phyloP scores from a whole-genome alignment of 2,888 invertebrate species.

The Terebella lapidaria region DNA sequence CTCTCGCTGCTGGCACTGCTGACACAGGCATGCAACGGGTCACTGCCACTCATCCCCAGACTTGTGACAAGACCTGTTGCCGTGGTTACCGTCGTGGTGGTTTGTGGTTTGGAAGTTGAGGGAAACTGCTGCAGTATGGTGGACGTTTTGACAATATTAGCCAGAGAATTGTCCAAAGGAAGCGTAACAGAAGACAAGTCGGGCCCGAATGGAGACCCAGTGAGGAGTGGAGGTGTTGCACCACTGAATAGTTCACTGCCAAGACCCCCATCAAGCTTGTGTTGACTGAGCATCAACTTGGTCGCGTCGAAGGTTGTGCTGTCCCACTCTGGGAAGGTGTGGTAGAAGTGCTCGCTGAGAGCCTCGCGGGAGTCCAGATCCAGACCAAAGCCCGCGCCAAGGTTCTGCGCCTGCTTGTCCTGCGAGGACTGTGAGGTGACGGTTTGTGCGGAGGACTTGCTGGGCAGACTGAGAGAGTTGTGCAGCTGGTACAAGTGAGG shows the following conservation, averaged over 20 bases:
- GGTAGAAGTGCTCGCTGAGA: conserved; percentile 41
- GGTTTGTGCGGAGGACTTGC: not conserved
- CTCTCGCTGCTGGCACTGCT: not conserved
- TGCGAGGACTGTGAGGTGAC: conserved; percentile 12
- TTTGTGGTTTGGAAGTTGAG: not conserved
- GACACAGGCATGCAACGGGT: not conserved
- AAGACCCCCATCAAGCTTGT: conserved; percentile 26
- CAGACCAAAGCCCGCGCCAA: conserved; percentile 25
- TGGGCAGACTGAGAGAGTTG: conserved; percentile 18
- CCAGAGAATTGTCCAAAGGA: not conserved
- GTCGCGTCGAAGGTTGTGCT: conserved; percentile 36
- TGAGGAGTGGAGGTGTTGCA: conserved; percentile 31
- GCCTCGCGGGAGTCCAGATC: conserved; percentile 44
- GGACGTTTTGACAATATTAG: not conserved
- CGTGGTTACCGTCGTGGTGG: not conserved
- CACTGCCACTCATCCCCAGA: not conserved
- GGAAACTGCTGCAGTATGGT: conserved; percentile 1
- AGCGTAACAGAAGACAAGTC: conserved; percentile 23
- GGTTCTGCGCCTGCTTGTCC: conserved; percentile 22
- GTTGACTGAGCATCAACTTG: conserved; percentile 33
- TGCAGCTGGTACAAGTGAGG: conserved; percentile 49
- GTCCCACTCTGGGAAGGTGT: conserved; percentile 50
- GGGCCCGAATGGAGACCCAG: conserved; percentile 13
- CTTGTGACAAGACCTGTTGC: not conserved
- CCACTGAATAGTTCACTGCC: conserved; percentile 32